These are phyloP conservation scores for Cyrtonyx montezumae DNA, from an alignment of 2,113 vertebrate genomes.

Conservation along the genomic window DNA sequence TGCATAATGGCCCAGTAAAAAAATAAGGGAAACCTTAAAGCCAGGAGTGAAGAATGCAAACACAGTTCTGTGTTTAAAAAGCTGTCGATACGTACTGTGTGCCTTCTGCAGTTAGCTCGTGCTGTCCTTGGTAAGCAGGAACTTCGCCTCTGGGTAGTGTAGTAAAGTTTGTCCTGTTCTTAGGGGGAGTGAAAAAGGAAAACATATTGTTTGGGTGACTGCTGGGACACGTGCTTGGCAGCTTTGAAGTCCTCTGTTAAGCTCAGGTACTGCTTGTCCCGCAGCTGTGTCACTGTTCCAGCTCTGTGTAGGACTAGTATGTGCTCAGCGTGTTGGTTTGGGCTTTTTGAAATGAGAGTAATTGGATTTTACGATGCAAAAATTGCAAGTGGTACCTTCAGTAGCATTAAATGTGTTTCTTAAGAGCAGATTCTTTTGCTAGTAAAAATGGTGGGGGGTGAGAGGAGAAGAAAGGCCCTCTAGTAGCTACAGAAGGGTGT, in stretches of 20 bases:
- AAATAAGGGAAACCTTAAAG: not conserved
- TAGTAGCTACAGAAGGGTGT: not conserved
- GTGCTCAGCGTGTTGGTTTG: not conserved
- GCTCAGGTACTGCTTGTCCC: not conserved
- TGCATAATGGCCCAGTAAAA: not conserved
- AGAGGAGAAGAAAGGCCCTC: not conserved
- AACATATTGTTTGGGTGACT: not conserved
- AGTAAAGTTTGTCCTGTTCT: not conserved
- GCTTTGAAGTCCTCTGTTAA: not conserved
- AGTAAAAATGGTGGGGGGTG: not conserved
- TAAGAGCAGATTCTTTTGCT: not conserved
- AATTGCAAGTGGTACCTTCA: not conserved
- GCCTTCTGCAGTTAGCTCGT: not conserved
- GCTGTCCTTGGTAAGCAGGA: not conserved
- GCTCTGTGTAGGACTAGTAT: not conserved
- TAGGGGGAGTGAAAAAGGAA: not conserved
- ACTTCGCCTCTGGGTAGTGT: not conserved
- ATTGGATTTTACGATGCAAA: not conserved
- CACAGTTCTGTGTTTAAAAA: accelerated
- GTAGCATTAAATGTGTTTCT: not conserved
- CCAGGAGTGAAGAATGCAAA: not conserved
- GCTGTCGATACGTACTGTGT: accelerated
- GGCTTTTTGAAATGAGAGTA: not conserved
- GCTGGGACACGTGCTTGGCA: not conserved
- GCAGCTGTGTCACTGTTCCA: not conserved